Conservation (phyloP, 2,797 vertebrate genomes). For the Phalloptychus januarius region DNA sequence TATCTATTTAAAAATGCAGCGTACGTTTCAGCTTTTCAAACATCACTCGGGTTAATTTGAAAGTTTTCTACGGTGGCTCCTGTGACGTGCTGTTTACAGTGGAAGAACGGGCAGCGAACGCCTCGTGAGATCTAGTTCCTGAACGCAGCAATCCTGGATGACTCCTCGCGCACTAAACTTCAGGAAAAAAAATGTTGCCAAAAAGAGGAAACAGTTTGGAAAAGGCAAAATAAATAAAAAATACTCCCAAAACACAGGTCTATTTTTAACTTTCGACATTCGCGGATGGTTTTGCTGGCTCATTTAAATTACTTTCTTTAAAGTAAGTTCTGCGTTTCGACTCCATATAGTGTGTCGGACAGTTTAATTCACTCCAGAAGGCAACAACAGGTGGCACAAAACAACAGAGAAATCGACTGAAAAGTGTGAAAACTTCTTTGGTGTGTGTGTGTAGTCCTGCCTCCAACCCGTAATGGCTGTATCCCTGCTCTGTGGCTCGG, state of each 20-base stretch:
- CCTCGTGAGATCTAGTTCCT: slow-evolving; percentile 32
- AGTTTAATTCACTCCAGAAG: neutral
- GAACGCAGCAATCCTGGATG: slow-evolving; percentile 33
- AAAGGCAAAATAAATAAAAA: neutral
- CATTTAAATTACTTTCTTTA: neutral
- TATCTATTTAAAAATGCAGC: neutral
- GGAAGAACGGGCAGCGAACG: slow-evolving; percentile 34
- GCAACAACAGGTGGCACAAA: rapidly evolving
- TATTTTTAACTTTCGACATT: neutral
- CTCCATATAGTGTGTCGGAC: neutral
- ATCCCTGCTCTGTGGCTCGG: slow-evolving; percentile 47
- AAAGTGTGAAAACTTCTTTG: neutral
- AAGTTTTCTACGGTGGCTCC: neutral
- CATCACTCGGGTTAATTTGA: neutral
- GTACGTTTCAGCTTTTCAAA: neutral
- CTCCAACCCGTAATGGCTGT: slow-evolving; percentile 24
- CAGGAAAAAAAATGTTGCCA: neutral
- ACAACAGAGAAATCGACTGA: neutral
- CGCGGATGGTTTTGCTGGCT: rapidly evolving
- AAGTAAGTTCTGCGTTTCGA: neutral
- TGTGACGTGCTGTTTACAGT: neutral
- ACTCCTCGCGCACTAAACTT: neutral
- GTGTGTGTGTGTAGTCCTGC: neutral
- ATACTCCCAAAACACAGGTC: neutral
- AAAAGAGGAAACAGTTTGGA: neutral